Evolutionary conservation across 2,888 invertebrate species (phyloP).

Genomic region (Oscheius sp.): DNA sequence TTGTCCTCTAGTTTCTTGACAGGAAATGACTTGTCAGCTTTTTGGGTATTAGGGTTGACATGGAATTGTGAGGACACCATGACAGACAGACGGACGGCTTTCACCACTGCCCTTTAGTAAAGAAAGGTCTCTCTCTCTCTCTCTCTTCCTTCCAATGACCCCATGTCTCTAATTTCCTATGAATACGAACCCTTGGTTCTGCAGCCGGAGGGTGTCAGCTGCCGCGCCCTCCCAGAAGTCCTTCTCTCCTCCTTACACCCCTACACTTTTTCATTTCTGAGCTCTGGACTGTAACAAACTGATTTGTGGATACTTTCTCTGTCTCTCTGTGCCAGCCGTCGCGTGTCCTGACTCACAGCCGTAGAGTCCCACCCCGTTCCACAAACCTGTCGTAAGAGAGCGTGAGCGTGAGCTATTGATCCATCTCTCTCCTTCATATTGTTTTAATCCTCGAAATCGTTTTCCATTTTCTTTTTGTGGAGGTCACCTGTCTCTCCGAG

Average conservation of each 20-base stretch:
- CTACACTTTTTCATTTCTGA: not conserved
- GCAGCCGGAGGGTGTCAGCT: constrained; percentile 9
- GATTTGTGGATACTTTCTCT: constrained; percentile 37
- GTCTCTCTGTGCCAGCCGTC: constrained; percentile 23
- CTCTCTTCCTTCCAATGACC: not conserved
- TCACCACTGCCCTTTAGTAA: too few species aligned
- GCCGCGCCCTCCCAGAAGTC: not conserved
- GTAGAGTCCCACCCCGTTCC: constrained; percentile 32
- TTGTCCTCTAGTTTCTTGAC: too few species aligned
- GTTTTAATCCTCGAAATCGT: constrained; percentile 10
- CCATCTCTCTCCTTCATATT: constrained; percentile 16
- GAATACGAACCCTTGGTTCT: not conserved
- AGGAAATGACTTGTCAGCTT: too few species aligned
- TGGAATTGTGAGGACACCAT: too few species aligned
- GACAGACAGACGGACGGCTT: too few species aligned
- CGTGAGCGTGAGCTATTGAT: not conserved
- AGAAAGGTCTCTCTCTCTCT: too few species aligned
- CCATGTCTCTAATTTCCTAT: constrained; percentile 1
- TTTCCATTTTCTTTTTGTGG: constrained; percentile 17
- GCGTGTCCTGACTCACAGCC: constrained; percentile 22
- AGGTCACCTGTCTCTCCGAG: constrained; percentile 19
- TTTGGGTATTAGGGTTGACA: too few species aligned
- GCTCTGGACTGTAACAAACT: constrained; percentile 20
- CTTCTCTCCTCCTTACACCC: not conserved
- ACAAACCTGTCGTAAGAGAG: constrained; percentile 32